Base-by-base conservation (phyloP, 1,140 invertebrate genomes). In the Zophobas atratus region DNA sequence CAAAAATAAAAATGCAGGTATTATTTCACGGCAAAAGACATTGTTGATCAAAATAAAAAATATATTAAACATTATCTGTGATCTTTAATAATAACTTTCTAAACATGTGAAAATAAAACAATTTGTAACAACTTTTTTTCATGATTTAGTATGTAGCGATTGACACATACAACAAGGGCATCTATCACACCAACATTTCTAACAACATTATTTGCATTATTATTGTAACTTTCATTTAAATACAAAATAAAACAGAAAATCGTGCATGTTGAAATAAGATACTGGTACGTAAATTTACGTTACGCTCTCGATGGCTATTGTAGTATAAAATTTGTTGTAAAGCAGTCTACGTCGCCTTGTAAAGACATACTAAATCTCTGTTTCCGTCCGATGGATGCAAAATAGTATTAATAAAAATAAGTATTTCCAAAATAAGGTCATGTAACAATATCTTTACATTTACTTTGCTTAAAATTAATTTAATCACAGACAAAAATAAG, bases 401-500 rank as follows among this genome's bases (percentile, higher is more conserved):
- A 67, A 67, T 67, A 43, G 43, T 39, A n/a, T 1, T 43, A 67
- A 67, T 67, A 67, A 67, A 57, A 67, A 67, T 67, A 46, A 67
- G 41, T 67, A 67, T 43, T 67, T 39, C 41, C 60, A 67, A 67
- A 67, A 67, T 67, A 67, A 67, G 43, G 35, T 67, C 20, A 36
- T 67, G 60, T 67, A 67, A 67, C 60, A 67, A 67, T 67, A 67
- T 67, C 39, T 20, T 67, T 67, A 77, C 76, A 80, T 57, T 75
- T 60, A 51, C 56, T 80, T 79, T 77, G 70, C 80, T 77, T 81
- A 80, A 81, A 83, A 80, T 75, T 81, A 82, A 82, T 80, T 79
- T 80, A 83, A 83, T 83, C 82, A 83, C 82, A 83, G 82, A 83
- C 76, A 80, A 82, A 83, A 83, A 82, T 81, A 83, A 83, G 82